phyloP scores from a whole-genome alignment of 2,888 invertebrate species.

The Andrena praecox region DNA sequence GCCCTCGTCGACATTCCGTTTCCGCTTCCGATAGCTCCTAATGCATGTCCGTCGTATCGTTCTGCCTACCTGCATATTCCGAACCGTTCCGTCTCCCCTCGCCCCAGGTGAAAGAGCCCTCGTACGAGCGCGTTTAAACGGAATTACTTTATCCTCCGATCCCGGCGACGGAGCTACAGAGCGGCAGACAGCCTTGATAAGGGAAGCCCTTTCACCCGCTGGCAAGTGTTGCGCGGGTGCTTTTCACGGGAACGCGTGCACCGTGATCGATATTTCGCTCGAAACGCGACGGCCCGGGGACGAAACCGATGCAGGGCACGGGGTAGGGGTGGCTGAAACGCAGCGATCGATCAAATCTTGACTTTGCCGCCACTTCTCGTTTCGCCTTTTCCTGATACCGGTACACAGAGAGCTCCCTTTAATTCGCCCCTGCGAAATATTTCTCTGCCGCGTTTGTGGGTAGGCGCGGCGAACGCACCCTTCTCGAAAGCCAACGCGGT shows the following conservation, averaged over 20 bases:
- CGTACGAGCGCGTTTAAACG: constrained; percentile 35
- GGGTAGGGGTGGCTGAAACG: background rate
- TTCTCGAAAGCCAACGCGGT: too few species aligned
- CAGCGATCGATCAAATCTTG: background rate
- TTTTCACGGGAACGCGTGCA: constrained; percentile 10
- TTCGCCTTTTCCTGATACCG: too few species aligned
- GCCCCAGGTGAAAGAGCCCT: constrained; percentile 34
- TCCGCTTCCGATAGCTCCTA: constrained; percentile 53
- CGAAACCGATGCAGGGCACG: background rate
- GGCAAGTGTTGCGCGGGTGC: background rate
- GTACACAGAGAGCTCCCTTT: too few species aligned
- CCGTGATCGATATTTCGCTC: constrained; percentile 27
- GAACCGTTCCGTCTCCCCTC: background rate
- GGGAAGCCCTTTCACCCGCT: constrained; percentile 36
- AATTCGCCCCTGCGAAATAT: too few species aligned
- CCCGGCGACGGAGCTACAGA: constrained; percentile 22
- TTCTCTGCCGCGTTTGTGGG: too few species aligned
- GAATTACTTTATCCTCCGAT: constrained; percentile 48
- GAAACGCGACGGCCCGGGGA: background rate
- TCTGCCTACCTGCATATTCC: constrained; percentile 21
- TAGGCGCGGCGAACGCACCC: too few species aligned
- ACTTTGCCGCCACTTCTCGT: background rate
- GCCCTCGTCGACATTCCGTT: constrained; percentile 41
- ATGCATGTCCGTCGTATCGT: constrained; percentile 56
- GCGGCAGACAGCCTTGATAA: constrained; percentile 29